phyloP scores from a whole-genome alignment of 2,113 vertebrate species.

The Paramisgurnus dabryanus region DNA sequence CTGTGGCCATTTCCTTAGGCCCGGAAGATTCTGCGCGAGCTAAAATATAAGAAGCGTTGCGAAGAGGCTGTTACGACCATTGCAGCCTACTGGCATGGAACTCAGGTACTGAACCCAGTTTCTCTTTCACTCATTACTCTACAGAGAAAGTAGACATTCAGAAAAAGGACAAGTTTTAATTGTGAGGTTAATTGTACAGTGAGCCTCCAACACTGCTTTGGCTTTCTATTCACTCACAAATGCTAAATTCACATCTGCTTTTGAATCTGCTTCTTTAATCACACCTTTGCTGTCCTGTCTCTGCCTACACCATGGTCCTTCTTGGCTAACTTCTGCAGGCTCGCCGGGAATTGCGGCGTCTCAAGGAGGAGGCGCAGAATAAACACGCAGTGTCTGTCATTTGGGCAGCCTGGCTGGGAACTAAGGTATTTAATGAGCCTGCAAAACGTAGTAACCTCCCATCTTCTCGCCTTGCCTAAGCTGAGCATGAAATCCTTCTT shows the following conservation, averaged over 20 bases:
- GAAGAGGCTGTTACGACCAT: constrained; percentile 90
- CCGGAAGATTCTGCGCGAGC: constrained; percentile 87
- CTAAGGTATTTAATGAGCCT: constrained; percentile 89
- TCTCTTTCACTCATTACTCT: background rate
- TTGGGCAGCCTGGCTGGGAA: constrained; percentile 99
- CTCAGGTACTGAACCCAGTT: constrained; percentile 79
- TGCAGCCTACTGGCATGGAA: constrained; percentile 91
- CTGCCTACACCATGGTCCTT: constrained; percentile 70
- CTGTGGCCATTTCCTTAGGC: constrained; percentile 71
- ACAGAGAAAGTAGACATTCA: background rate
- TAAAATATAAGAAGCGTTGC: constrained; percentile 93
- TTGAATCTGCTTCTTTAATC: constrained; percentile 41
- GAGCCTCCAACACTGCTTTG: constrained; percentile 26
- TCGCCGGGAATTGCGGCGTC: constrained; percentile 92
- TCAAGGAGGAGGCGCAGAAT: constrained; percentile 95
- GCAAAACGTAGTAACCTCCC: constrained; percentile 58
- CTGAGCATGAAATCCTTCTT: constrained; percentile 28
- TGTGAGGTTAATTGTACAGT: constrained; percentile 4
- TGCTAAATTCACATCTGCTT: constrained; percentile 40
- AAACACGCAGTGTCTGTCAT: constrained; percentile 97
- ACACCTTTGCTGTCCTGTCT: constrained; percentile 67
- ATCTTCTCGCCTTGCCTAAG: background rate
- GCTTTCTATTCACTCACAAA: constrained; percentile 13
- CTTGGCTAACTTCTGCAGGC: constrained; percentile 78
- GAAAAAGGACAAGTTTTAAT: background rate